phyloP scores from a whole-genome alignment of 2,113 vertebrate genomes.

The Hippotragus niger region DNA sequence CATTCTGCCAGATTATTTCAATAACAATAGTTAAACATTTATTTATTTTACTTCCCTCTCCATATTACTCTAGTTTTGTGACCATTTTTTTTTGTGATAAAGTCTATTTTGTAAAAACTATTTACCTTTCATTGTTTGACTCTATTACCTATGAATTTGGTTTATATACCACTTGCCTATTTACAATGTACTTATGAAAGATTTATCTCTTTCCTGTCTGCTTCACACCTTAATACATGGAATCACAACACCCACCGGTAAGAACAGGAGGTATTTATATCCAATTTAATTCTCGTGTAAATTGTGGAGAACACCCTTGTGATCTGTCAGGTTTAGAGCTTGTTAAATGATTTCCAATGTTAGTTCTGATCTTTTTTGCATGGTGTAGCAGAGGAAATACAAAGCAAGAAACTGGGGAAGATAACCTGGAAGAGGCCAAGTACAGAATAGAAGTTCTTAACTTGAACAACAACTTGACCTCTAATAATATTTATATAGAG shows the following conservation, averaged over 20 bases:
- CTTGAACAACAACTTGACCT: conserved; percentile 61
- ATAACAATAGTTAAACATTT: conserved; percentile 44
- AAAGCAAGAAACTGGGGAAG: conserved; percentile 63
- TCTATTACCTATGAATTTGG: conserved; percentile 78
- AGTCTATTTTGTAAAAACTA: conserved; percentile 68
- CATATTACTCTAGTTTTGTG: conserved; percentile 69
- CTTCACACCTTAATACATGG: conserved; percentile 91
- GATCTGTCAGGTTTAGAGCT: conserved; percentile 82
- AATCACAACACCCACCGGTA: conserved; percentile 92
- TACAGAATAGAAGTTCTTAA: conserved; percentile 61
- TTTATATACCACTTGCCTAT: conserved; percentile 82
- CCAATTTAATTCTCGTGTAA: conserved; percentile 85
- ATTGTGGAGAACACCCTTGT: conserved; percentile 84
- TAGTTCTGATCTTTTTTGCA: conserved; percentile 81
- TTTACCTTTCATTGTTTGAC: conserved; percentile 75
- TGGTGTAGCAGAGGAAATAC: conserved; percentile 77
- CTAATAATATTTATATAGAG: conserved; percentile 52
- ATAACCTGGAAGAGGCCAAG: conserved; percentile 79
- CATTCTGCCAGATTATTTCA: conserved; percentile 69
- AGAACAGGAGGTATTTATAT: conserved; percentile 98
- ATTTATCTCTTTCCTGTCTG: conserved; percentile 93
- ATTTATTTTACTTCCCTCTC: conserved; percentile 63
- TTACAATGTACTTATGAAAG: conserved; percentile 89
- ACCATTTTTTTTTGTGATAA: conserved; percentile 57
- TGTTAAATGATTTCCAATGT: conserved; percentile 81